Conservation (phyloP, 2,113 vertebrate species). For the Crotalus tigris region DNA sequence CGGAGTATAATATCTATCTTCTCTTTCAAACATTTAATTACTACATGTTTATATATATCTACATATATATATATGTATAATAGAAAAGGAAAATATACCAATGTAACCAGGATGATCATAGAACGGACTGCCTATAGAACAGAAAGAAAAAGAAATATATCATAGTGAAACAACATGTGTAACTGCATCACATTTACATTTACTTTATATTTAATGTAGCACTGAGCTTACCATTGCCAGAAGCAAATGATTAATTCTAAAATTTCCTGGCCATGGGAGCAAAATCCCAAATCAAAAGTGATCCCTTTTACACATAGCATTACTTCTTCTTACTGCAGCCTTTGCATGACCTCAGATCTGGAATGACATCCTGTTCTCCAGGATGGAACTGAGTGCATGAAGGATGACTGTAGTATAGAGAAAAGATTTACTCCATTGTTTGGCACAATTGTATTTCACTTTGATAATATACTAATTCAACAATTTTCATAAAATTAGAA, state of each 20-base stretch:
- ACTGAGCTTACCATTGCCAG: background rate
- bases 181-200: background rate
- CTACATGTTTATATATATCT: constrained; percentile 35
- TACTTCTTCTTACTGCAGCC: background rate
- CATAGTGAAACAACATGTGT: background rate
- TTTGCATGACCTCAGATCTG: background rate
- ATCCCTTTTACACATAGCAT: background rate
- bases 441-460: background rate
- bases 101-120: constrained; percentile 76
- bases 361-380: background rate
- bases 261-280: background rate
- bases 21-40: constrained; percentile 47
- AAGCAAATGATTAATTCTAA: background rate
- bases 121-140: constrained; percentile 70
- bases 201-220: background rate
- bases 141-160: constrained; percentile 49
- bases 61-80: constrained; percentile 48
- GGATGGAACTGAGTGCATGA: background rate
- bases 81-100: constrained; percentile 68
- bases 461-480: background rate
- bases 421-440: background rate
- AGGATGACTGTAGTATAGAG: background rate
- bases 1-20: constrained; percentile 51
- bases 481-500: background rate
- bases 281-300: background rate